Evolutionary conservation across 1,140 invertebrate species (phyloP), one percentile per base, ranked within the genome.

Genomic region (Helicoverpa armigera): DNA sequence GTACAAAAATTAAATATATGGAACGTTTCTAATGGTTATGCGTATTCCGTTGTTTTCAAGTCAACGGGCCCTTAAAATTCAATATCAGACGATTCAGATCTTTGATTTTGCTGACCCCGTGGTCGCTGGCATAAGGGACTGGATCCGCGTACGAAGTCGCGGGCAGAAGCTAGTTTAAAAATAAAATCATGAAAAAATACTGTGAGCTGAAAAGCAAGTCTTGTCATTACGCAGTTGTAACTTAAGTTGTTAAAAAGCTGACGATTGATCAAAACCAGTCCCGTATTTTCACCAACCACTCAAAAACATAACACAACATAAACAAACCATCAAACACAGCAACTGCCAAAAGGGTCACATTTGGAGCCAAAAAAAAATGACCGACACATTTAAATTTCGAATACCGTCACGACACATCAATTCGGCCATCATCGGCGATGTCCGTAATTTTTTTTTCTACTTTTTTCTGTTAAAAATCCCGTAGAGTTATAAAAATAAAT

Each of bases 401-500:
- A 83, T 82, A 82, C 82, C 88, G 86, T 90, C 87, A 89, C 89
- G 85, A 88, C 80, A 90, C 90, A 92, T 93, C 89, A 89, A 90
- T 88, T 89, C 86, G 74, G 87, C 77, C 85, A 89, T 89, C 88
- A 91, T 87, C 87, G 82, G 82, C 72, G 67, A 73, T 87, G 88
- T 90, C 90, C 88, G 85, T 56, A 14, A 70, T 61, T 82, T 78
- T 76, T n/a, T 82, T 91, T 87, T 88, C 82, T 80, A 82, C 79
- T 78, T 87, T 65, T 83, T 90, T 90, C 88, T 90, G 87, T 88
- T 92, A 90, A 93, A 94, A 93, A 93, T 87, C 85, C 89, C 90
- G 89, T 94, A 88, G 88, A 91, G 92, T 88, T 93, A 89, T 93
- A 94, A 94, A 94, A 94, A 91, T 94, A 94, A 94, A 94, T 94